phyloP scores from a whole-genome alignment of 2,888 invertebrate species.

The Gonocerus acuteangulatus region DNA sequence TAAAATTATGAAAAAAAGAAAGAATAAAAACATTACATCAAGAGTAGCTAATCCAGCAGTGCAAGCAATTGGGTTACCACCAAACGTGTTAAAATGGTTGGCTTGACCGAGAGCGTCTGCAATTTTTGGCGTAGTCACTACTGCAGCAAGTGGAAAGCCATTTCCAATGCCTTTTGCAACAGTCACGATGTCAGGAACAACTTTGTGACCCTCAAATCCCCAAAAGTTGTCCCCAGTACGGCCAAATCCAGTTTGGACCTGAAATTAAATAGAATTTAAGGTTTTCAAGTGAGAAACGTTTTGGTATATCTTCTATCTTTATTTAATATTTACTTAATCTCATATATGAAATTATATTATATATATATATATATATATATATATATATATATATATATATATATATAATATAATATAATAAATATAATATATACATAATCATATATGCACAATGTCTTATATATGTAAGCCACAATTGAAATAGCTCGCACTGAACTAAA shows the following conservation, averaged over 20 bases:
- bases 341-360: too few relatives aligned
- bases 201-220: conserved; percentile 87
- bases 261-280: conserved; percentile 14
- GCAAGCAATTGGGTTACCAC: conserved; percentile 87
- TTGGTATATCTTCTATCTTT: background rate
- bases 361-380: too few relatives aligned
- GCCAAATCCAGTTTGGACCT: conserved; percentile 95
- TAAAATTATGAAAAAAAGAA: too few relatives aligned
- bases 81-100: conserved; percentile 89
- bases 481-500: too few relatives aligned
- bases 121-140: conserved; percentile 83
- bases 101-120: conserved; percentile 68
- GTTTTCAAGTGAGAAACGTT: background rate
- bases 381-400: too few relatives aligned
- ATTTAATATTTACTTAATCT: too few relatives aligned
- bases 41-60: conserved; percentile 85
- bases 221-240: conserved; percentile 89
- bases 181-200: conserved; percentile 88
- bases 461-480: too few relatives aligned
- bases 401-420: too few relatives aligned
- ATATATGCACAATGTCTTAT: too few relatives aligned
- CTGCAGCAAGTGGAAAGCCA: conserved; percentile 92
- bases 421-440: too few relatives aligned
- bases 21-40: conserved; percentile 68
- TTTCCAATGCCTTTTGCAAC: conserved; percentile 94